These are phyloP conservation scores for Psix sp. DNA, from an alignment of 1,140 invertebrate species.

Conservation along the genomic window DNA sequence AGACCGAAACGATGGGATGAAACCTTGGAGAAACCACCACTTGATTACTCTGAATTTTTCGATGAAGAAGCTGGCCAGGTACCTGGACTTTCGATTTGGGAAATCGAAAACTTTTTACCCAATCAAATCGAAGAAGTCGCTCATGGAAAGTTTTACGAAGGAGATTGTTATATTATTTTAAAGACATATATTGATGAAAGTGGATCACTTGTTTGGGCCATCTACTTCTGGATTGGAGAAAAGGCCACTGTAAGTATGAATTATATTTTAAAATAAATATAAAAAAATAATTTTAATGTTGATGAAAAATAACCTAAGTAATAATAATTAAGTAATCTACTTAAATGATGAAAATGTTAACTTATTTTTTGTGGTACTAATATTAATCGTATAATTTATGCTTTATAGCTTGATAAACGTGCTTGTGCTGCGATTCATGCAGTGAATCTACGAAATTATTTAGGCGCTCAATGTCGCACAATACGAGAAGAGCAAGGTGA, in stretches of 20 bases:
- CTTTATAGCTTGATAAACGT: conserved; percentile 92
- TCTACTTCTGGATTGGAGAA: conserved; percentile 99
- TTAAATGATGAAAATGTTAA: too few species aligned
- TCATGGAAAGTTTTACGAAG: conserved; percentile 99
- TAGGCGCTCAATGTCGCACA: conserved; percentile 97
- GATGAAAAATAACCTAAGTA: not conserved
- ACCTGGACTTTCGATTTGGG: conserved; percentile 93
- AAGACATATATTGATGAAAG: conserved; percentile 93
- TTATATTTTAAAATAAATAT: too few species aligned
- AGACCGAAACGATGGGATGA: conserved; percentile 95
- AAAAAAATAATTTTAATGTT: too few species aligned
- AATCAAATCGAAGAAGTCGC: conserved; percentile 93
- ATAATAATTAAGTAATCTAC: not conserved
- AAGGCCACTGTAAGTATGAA: conserved; percentile 87
- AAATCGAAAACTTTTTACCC: conserved; percentile 99
- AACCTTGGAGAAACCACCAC: conserved; percentile 93
- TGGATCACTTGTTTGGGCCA: conserved; percentile 93
- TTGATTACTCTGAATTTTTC: conserved; percentile 99
- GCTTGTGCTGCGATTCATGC: conserved; percentile 99
- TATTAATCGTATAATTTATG: conserved; percentile 9
- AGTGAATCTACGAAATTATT: conserved; percentile 96
- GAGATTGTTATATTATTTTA: conserved; percentile 98
- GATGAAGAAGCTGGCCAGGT: conserved; percentile 97
- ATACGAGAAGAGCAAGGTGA: conserved; percentile 97
- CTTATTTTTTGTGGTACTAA: conserved; percentile 3